A percentile compares a stretch with the other conserved stretches of the same genome.
These are phyloP conservation scores for Sylvicapra grimmia DNA, from an alignment of 2,113 vertebrate genomes.

Conservation along the genomic window DNA sequence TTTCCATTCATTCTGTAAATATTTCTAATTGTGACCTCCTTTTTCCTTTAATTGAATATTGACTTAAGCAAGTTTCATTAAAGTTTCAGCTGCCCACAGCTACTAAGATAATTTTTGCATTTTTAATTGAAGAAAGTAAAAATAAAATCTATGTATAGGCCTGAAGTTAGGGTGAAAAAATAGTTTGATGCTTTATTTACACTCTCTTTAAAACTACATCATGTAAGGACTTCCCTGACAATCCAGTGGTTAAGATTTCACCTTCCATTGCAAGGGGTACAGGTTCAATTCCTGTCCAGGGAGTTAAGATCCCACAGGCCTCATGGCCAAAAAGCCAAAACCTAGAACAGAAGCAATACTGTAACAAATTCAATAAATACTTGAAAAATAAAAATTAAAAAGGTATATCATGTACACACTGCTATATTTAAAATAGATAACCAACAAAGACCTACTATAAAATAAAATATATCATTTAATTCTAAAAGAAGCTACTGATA, in stretches of 20 bases:
- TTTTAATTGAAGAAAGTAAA: constrained; percentile 24
- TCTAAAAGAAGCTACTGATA: neutral
- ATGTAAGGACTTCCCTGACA: neutral
- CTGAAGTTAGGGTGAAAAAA: neutral
- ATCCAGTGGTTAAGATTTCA: neutral
- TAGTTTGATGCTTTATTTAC: neutral
- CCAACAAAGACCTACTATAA: neutral
- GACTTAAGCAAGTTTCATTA: neutral
- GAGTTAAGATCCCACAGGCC: neutral
- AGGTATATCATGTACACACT: neutral
- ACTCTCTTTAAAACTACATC: neutral
- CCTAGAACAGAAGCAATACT: neutral
- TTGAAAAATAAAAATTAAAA: neutral
- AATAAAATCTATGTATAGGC: neutral
- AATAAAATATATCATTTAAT: neutral
- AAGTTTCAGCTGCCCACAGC: neutral
- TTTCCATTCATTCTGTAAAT: neutral
- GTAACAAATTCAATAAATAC: neutral
- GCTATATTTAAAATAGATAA: neutral
- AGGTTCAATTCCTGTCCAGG: neutral
- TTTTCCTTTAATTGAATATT: constrained; percentile 4
- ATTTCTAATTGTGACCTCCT: neutral
- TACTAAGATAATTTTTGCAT: neutral
- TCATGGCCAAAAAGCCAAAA: neutral
- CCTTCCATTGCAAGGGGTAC: neutral